Base-by-base conservation (phyloP, 1,140 invertebrate genomes). In the Batillaria attramentaria region DNA sequence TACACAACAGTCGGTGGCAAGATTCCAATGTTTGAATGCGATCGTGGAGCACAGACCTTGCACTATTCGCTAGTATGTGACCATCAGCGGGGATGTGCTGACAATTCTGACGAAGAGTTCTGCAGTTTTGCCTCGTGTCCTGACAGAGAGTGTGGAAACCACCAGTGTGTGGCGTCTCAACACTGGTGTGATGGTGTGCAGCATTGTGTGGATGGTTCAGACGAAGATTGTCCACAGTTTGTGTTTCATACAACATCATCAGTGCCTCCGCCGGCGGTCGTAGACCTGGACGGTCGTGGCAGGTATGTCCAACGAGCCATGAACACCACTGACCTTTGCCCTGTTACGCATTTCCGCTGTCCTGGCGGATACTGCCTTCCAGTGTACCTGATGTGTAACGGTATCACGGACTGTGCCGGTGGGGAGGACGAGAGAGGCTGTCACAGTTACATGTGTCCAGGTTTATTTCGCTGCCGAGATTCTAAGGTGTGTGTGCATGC, bases 401-500 rank as follows among this genome's bases (percentile, higher is more conserved):
- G 39, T 16, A 54, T 75, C 31, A 62, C 42, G 24, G 73, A 75
- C 73, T 75, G 73, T 28, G 54, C 73, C 18, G 73, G 62, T 37
- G 35, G 57, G 46, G 73, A 75, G 57, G 73, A 75, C n/a, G 73
- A 75, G 33, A 57, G n/a, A 24, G 33, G 62, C 33, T 75, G 73
- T n/a, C 20, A 37, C n/a, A 33, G 62, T 2, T 62, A 75, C 37
- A 50, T 31, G 24, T 75, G 73, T 28, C 73, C 73, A n/a, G 57
- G 73, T 4, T 75, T 75, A 50, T 75, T 62, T n/a, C 50, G 73
- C 35, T 75, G 73, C 31, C 73, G 54, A 24, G 28, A 50, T 24
- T 75, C 73, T n/a, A 62, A n/a, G 73, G 78, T 79, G 78, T 81
- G 79, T 43, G 41, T 81, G 31, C 74, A 77, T 24, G 54, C 42